Percentiles rank a stretch among this genome's conserved stretches.
These are phyloP conservation scores for Fragum whitleyi DNA, from an alignment of 2,888 invertebrate species.

Conservation along the genomic window DNA sequence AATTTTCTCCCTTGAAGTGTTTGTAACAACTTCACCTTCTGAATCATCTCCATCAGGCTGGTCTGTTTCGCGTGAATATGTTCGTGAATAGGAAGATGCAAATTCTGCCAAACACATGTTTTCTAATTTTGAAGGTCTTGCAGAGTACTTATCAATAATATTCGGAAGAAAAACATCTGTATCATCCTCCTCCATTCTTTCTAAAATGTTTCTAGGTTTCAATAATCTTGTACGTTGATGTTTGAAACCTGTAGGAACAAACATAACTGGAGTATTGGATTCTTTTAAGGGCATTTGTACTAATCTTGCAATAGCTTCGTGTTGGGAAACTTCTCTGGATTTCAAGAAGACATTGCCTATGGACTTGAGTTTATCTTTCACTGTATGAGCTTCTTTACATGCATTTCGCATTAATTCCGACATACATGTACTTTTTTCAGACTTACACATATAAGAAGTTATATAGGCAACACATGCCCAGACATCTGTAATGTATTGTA, in stretches of 20 bases:
- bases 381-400: conserved; percentile 19
- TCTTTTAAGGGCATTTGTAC: conserved; percentile 41
- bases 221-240: conserved; percentile 49
- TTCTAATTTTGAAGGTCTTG: conserved; percentile 44
- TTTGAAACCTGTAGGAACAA: conserved; percentile 43
- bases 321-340: conserved; percentile 54
- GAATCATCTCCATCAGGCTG: conserved; percentile 15
- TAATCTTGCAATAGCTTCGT: conserved; percentile 49
- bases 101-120: conserved; percentile 53
- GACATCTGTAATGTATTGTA: conserved; percentile 37
- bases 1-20: conserved; percentile 11
- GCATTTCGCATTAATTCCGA: conserved; percentile 30
- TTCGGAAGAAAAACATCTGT: conserved; percentile 48
- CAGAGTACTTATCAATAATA: conserved; percentile 51
- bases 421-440: conserved; percentile 46
- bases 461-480: too few relatives aligned
- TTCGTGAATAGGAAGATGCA: conserved; percentile 35
- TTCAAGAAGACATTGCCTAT: conserved; percentile 46
- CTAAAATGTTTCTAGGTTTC: conserved; percentile 33
- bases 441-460: conserved; percentile 62
- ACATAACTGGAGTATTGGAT: conserved; percentile 44
- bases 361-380: conserved; percentile 22
- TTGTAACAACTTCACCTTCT: conserved; percentile 7
- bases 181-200: conserved; percentile 48
- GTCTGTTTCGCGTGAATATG: conserved; percentile 1